Evolutionary conservation across 2,113 vertebrate genomes (phyloP).

Genomic region (Siphamia tubifer): DNA sequence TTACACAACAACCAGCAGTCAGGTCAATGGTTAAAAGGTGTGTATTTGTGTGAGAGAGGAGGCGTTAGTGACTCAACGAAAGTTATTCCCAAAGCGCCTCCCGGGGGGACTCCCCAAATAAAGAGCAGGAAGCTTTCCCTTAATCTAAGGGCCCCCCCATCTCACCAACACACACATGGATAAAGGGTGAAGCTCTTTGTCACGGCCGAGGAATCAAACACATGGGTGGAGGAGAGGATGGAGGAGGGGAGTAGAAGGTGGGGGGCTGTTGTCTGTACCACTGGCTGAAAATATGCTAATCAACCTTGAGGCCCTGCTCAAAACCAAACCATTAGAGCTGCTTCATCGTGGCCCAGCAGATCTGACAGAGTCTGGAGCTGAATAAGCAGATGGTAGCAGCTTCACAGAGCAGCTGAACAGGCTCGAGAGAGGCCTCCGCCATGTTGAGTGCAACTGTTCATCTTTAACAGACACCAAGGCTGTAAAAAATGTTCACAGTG

Average conservation of each 20-base stretch:
- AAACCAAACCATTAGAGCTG: constrained; percentile 51
- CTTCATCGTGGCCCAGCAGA: constrained; percentile 49
- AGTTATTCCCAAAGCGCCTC: constrained; percentile 72
- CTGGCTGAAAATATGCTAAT: constrained; percentile 74
- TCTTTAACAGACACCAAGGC: constrained; percentile 18
- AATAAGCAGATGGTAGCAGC: constrained; percentile 62
- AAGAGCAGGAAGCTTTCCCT: constrained; percentile 84
- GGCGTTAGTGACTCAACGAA: constrained; percentile 68
- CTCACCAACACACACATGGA: constrained; percentile 69
- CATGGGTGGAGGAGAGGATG: constrained; percentile 50
- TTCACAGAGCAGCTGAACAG: constrained; percentile 45
- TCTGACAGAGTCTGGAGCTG: constrained; percentile 57
- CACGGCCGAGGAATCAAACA: constrained; percentile 83
- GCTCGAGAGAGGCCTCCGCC: constrained; percentile 51
- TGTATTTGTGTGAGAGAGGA: constrained; percentile 2
- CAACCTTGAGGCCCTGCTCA: constrained; percentile 55
- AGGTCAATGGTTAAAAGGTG: constrained; percentile 58
- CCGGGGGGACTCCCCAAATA: constrained; percentile 73
- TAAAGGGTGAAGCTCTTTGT: constrained; percentile 81
- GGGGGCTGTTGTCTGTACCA: constrained; percentile 58
- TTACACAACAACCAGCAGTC: constrained; percentile 49
- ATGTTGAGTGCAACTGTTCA: constrained; percentile 42
- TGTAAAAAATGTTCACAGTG: not conserved
- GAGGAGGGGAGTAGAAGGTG: not conserved
- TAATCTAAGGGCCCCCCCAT: constrained; percentile 78